Conservation (phyloP, 2,888 invertebrate species). For the Crocallis elinguaria region DNA sequence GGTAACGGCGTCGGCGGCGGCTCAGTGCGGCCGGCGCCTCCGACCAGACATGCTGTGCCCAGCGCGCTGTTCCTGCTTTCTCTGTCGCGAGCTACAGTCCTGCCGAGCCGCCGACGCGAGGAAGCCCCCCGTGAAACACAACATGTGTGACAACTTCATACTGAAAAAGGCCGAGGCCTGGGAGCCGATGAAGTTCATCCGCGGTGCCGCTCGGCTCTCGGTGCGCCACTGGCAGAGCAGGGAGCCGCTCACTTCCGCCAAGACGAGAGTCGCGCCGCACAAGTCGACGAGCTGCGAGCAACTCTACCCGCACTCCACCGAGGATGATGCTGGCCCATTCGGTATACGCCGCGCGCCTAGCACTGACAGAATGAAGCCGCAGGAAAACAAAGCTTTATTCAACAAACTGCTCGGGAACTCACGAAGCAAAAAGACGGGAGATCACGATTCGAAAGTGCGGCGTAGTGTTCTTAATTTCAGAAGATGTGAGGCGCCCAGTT, state of each 20-base stretch:
- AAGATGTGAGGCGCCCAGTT: conserved; percentile 62
- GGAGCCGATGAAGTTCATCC: conserved; percentile 78
- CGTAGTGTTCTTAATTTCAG: conserved; percentile 77
- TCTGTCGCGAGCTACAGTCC: conserved; percentile 89
- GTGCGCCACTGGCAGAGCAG: conserved; percentile 82
- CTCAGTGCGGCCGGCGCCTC: conserved; percentile 75
- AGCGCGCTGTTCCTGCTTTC: conserved; percentile 89
- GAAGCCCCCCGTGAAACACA: conserved; percentile 71
- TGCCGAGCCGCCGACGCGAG: conserved; percentile 82
- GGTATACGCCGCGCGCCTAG: conserved; percentile 79
- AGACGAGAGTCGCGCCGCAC: conserved; percentile 66
- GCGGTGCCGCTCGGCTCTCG: conserved; percentile 79
- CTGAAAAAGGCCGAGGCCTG: conserved; percentile 82
- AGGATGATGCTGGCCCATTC: conserved; percentile 67
- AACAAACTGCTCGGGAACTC: conserved; percentile 77
- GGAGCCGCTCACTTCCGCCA: conserved; percentile 73
- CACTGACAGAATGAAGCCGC: conserved; percentile 74
- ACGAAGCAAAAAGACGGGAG: conserved; percentile 70
- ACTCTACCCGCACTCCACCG: conserved; percentile 70
- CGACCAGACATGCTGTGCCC: conserved; percentile 87
- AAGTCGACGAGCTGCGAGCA: conserved; percentile 82
- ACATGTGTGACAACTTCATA: conserved; percentile 82
- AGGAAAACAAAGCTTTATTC: conserved; percentile 74
- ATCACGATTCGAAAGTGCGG: conserved; percentile 67
- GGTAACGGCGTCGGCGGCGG: conserved; percentile 52